phyloP scores from a whole-genome alignment of 2,113 vertebrate species.

The Notiomystis cincta region DNA sequence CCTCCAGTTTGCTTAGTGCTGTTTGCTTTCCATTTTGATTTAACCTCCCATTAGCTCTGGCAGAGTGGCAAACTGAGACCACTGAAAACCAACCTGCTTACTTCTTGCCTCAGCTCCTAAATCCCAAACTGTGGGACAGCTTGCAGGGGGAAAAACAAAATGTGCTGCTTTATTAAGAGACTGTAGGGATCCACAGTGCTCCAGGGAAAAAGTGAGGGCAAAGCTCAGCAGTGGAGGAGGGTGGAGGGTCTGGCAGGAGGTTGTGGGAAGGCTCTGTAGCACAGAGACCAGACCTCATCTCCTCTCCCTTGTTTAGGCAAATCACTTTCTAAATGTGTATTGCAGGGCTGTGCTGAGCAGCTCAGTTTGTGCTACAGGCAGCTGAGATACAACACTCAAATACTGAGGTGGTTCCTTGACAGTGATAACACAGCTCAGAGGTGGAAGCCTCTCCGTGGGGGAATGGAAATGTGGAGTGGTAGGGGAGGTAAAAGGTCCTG shows the following conservation, averaged over 20 bases:
- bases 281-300: background rate
- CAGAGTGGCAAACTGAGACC: background rate
- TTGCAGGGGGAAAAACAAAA: background rate
- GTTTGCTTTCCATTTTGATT: background rate
- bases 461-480: background rate
- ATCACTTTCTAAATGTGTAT: background rate
- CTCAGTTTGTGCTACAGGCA: background rate
- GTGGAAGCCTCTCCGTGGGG: background rate
- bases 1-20: background rate
- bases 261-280: background rate
- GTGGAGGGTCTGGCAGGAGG: background rate
- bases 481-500: fast-evolving
- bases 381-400: background rate
- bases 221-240: background rate
- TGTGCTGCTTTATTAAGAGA: background rate
- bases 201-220: background rate
- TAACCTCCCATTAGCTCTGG: background rate
- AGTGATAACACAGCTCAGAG: background rate
- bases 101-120: background rate
- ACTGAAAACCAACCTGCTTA: background rate
- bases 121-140: background rate
- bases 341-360: background rate
- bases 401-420: background rate
- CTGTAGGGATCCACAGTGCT: background rate
- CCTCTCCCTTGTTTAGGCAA: background rate